Base-by-base conservation (phyloP, 2,113 vertebrate species). In the Tauraco erythrolophus region DNA sequence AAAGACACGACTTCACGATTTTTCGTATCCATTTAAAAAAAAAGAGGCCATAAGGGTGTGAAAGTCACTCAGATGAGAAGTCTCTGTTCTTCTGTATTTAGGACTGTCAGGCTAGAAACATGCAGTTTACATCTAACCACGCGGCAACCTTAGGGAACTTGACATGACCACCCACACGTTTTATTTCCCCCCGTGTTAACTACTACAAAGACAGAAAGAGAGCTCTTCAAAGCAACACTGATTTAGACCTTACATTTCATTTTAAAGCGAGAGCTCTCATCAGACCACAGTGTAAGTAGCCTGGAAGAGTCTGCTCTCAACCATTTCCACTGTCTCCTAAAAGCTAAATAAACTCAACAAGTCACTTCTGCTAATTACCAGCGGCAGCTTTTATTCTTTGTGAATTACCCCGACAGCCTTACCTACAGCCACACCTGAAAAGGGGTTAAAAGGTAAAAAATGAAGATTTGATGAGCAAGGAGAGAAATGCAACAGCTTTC, bases 281-380 rank as follows among this genome's bases (percentile, higher is more conserved):
- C 68, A 79, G n/a, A 77, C 23, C 70, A 56, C 28, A 28, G 43
- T 2, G 19, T 23, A 68, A 75, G 69, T 2, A 68, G 79, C 28
- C n/a, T 71, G 45, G 72, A 87, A 89, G 31, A 61, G 61, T 50
- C 93, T 89, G 50, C 39, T 76, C 64, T 33, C 92, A 72, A 27
- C 81, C 43, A 94, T 46, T 51, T 64, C 70, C 80, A 25, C 60
- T 45, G 50, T 53, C 69, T 96, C 91, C 83, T 39, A 33, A 71
- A 70, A 86, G 79, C 88, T 60, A 61, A 82, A 75, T 11, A 64
- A 87, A 91, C 62, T 66, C 84, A 96, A 56, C 48, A 23, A 96
- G 89, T 56, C 88, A 39, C 45, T 92, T 74, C 82, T 92, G 65
- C 89, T 94, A 86, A 94, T 74, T 86, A 95, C 83, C 21, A 8